A percentile compares a stretch with the other conserved stretches of the same genome.
These are phyloP conservation scores for Carapus acus DNA, from an alignment of 2,797 vertebrate genomes.

Conservation along the genomic window DNA sequence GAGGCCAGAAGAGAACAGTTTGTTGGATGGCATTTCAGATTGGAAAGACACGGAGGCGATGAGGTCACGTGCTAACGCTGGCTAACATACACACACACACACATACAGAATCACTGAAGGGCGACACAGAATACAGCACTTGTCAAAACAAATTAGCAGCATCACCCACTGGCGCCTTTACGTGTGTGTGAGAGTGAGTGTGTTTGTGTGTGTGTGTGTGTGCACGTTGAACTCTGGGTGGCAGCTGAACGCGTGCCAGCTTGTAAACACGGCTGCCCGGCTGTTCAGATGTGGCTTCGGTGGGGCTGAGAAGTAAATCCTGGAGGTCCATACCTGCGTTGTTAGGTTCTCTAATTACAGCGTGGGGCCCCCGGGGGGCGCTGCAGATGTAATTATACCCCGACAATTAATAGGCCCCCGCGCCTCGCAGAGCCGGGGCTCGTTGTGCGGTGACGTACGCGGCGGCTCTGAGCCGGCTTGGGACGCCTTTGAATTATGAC, in stretches of 20 bases:
- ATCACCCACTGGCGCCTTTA: constrained; percentile 8
- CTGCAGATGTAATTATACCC: constrained; percentile 68
- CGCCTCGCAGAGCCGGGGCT: constrained; percentile 53
- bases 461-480: constrained; percentile 50
- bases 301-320: constrained; percentile 62
- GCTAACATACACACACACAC: constrained; percentile 30
- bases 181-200: constrained; percentile 8
- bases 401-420: constrained; percentile 64
- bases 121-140: constrained; percentile 34
- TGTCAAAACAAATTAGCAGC: constrained; percentile 36
- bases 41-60: constrained; percentile 53
- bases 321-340: constrained; percentile 67
- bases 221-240: constrained; percentile 40
- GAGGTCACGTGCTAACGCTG: constrained; percentile 66
- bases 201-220: constrained; percentile 33
- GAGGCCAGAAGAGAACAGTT: constrained; percentile 56
- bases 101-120: constrained; percentile 20
- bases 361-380: constrained; percentile 59
- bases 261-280: constrained; percentile 55
- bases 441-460: constrained; percentile 57
- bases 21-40: constrained; percentile 53
- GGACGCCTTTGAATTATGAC: constrained; percentile 65
- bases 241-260: constrained; percentile 54
- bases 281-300: constrained; percentile 57
- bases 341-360: constrained; percentile 68